A percentile compares a stretch with the other conserved stretches of the same genome.
phyloP scores from a whole-genome alignment of 2,113 vertebrate genomes.

The Acrocephalus arundinaceus region DNA sequence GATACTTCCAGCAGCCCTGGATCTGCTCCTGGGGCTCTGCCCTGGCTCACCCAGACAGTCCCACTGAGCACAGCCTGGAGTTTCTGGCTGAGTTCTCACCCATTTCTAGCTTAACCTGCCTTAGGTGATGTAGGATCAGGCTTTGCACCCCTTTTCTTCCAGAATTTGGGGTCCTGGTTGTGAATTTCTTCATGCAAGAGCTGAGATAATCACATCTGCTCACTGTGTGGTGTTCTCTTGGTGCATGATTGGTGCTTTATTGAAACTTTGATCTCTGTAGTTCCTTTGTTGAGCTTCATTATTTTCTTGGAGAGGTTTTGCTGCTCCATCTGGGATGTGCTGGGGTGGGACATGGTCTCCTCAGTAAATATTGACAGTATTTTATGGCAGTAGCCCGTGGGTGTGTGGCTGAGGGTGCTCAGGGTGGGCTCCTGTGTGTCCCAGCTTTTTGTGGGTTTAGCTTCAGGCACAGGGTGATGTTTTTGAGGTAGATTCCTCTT shows the following conservation, averaged over 20 bases:
- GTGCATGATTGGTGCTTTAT: accelerated
- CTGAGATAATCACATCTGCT: not conserved
- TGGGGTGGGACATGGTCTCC: not conserved
- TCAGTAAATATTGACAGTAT: not conserved
- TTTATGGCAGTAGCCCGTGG: not conserved
- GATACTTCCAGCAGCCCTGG: not conserved
- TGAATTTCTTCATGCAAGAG: not conserved
- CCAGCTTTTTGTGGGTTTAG: not conserved
- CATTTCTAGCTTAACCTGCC: no score
- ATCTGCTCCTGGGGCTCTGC: not conserved
- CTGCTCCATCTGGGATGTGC: accelerated
- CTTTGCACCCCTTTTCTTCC: not conserved
- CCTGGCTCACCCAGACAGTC: not conserved
- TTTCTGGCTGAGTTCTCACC: not conserved
- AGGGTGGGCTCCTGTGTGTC: not conserved
- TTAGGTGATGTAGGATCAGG: not conserved
- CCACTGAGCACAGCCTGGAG: not conserved
- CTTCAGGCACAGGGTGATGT: not conserved
- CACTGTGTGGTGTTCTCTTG: not conserved
- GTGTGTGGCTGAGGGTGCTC: accelerated
- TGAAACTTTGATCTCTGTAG: not conserved
- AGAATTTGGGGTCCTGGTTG: not conserved
- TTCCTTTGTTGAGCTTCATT: accelerated
- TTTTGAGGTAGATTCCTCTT: not conserved
- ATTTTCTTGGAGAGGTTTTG: not conserved